Percentiles rank a stretch among this genome's conserved stretches.
phyloP scores from a whole-genome alignment of 2,888 invertebrate genomes.

The Proisotoma minuta region DNA sequence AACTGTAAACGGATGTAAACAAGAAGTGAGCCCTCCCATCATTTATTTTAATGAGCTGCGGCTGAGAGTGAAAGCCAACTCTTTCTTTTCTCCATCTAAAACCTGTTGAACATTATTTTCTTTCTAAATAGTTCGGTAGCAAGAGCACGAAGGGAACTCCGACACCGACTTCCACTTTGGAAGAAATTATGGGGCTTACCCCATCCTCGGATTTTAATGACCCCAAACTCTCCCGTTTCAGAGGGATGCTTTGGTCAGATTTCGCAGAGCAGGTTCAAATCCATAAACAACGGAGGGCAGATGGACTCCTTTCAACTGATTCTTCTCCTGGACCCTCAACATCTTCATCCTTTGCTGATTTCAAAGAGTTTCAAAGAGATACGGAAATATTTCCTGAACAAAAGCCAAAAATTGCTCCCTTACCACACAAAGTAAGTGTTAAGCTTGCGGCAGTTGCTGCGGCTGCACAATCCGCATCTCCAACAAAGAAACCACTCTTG shows the following conservation, averaged over 20 bases:
- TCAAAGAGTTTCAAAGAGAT: constrained; percentile 17
- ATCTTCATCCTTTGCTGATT: constrained; percentile 4
- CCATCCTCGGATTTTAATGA: constrained; percentile 57
- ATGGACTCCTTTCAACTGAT: constrained; percentile 32
- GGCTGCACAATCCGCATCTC: constrained; percentile 16
- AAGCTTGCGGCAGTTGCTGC: too few species aligned
- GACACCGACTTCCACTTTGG: too few species aligned
- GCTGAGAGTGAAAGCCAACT: too few species aligned
- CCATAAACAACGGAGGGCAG: constrained; percentile 36
- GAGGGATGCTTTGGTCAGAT: constrained; percentile 53
- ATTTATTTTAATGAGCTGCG: too few species aligned
- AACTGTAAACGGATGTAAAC: too few species aligned
- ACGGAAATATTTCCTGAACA: constrained; percentile 7
- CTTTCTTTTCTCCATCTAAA: too few species aligned
- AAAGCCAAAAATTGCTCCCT: constrained; percentile 12
- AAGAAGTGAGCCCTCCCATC: too few species aligned
- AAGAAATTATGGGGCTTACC: constrained; percentile 54
- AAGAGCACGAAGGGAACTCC: too few species aligned
- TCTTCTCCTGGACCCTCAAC: constrained; percentile 24
- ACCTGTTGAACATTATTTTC: too few species aligned
- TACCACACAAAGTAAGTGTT: too few species aligned
- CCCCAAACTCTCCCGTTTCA: constrained; percentile 55
- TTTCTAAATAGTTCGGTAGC: too few species aligned
- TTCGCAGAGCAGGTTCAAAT: constrained; percentile 52
- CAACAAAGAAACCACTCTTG: constrained; percentile 34